These are phyloP conservation scores for Allygus modestus DNA, from an alignment of 2,888 invertebrate genomes.

Conservation along the genomic window DNA sequence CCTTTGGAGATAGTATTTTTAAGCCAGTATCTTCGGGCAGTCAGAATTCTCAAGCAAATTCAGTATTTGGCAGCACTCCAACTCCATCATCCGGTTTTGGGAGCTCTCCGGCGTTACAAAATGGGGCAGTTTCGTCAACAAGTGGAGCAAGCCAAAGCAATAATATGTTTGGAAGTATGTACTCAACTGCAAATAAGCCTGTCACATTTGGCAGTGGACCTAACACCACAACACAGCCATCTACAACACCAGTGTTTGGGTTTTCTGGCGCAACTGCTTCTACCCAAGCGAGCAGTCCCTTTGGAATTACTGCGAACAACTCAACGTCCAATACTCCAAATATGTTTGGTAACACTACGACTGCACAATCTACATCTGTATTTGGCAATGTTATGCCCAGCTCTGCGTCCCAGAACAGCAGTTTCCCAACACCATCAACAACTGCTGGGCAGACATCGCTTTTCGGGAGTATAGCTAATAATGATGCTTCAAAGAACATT, in stretches of 20 bases:
- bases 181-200: conserved; percentile 1
- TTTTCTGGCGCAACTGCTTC: conserved; percentile 26
- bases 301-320: conserved; percentile 28
- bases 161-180: conserved; percentile 38
- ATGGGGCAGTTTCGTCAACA: conserved; percentile 12
- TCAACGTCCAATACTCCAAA: not conserved
- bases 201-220: not conserved
- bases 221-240: not conserved
- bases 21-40: not conserved
- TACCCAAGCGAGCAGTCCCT: conserved; percentile 33
- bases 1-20: conserved; percentile 4
- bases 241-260: conserved; percentile 33
- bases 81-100: conserved; percentile 15
- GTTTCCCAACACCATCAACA: conserved; percentile 11
- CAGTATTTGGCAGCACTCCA: conserved; percentile 17
- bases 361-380: conserved; percentile 18
- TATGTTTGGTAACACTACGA: conserved; percentile 24
- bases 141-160: not conserved
- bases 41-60: conserved; percentile 19
- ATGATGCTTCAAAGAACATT: conserved; percentile 12
- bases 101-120: not conserved
- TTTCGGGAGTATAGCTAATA: not conserved
- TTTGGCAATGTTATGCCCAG: conserved; percentile 2
- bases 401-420: not conserved
- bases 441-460: conserved; percentile 11